A percentile compares a stretch with the other conserved stretches of the same genome.
phyloP scores from a whole-genome alignment of 2,888 invertebrate species.

The Neoascia interrupta region DNA sequence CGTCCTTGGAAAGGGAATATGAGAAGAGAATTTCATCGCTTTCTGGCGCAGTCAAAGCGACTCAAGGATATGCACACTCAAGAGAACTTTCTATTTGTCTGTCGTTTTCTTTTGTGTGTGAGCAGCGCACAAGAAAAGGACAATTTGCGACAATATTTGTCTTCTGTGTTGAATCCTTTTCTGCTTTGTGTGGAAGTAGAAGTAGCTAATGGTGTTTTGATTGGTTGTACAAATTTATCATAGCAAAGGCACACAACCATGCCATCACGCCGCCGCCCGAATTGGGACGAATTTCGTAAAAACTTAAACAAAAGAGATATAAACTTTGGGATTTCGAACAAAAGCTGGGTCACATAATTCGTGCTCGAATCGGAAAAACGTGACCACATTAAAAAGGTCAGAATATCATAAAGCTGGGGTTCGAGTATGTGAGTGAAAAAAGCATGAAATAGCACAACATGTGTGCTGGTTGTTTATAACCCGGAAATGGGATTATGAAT shows the following conservation, averaged over 20 bases:
- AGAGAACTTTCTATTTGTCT: not conserved
- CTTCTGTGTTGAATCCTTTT: too few relatives aligned
- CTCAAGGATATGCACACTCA: constrained; percentile 13
- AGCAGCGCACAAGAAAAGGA: too few relatives aligned
- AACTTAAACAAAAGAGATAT: not conserved
- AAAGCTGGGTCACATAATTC: too few relatives aligned
- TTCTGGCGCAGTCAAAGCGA: constrained; percentile 9
- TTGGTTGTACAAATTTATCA: constrained; percentile 49
- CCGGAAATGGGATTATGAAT: constrained; percentile 37
- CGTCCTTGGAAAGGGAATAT: constrained; percentile 17
- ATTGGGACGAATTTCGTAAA: too few relatives aligned
- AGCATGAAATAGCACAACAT: too few relatives aligned
- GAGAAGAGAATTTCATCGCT: not conserved
- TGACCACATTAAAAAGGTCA: constrained; percentile 36
- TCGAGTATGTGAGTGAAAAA: too few relatives aligned
- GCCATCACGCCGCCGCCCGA: too few relatives aligned
- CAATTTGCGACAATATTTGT: too few relatives aligned
- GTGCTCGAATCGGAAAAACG: constrained; percentile 21
- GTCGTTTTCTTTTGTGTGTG: too few relatives aligned
- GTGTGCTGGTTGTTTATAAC: constrained; percentile 33
- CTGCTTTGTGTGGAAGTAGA: constrained; percentile 9
- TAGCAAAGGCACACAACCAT: constrained; percentile 19
- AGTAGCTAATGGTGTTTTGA: constrained; percentile 32
- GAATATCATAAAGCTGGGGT: too few relatives aligned
- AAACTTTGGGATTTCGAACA: not conserved